Evolutionary conservation across 1,140 invertebrate genomes (phyloP), one percentile per base, ranked within the genome.

Genomic region (Asbolus verrucosus): DNA sequence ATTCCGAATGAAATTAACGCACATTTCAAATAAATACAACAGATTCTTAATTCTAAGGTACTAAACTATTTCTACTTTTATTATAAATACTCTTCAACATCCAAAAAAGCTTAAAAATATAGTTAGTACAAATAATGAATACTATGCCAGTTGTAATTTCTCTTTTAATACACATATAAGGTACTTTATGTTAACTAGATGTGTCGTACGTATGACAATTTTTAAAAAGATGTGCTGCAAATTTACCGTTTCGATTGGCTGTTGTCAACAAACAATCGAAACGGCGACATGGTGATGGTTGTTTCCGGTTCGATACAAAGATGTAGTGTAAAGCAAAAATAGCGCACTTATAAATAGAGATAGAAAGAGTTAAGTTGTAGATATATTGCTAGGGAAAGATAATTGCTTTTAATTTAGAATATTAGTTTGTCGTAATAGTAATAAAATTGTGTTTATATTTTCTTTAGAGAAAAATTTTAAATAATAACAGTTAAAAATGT

Each of bases 401-500:
- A 79, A 78, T 80, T 78, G 77, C 78, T 80, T 80, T 77, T 39
- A 70, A 69, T 76, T 76, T 76, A 76, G 75, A 76, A 76, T 76
- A 71, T 75, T 50, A 63, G 74, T 69, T 75, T 67, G 50, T 41
- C 38, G n/a, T 50, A 50, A 50, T 50, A 50, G 24, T 43, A 43
- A 43, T 16, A 43, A 16, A 18, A 18, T 46, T 14, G 24, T 27
- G 11, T 2, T 36, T 36, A 6, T 36, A 6, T 54, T 54, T 50
- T 54, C 27, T 21, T 31, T 39, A 65, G 46, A 59, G 36, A 61
- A 27, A 59, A 60, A 33, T 69, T 38, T 21, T 14, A 65, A 46
- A 11, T 36, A 8, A 27, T 8, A 43, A 43, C 14, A 43, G n/a
- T 54, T 21, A 19, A 41, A 16, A 54, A 36, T 36, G 24, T 24